A percentile compares a stretch with the other conserved stretches of the same genome.
Evolutionary conservation across 2,888 invertebrate genomes (phyloP).

Genomic region (Harpalus rubripes): DNA sequence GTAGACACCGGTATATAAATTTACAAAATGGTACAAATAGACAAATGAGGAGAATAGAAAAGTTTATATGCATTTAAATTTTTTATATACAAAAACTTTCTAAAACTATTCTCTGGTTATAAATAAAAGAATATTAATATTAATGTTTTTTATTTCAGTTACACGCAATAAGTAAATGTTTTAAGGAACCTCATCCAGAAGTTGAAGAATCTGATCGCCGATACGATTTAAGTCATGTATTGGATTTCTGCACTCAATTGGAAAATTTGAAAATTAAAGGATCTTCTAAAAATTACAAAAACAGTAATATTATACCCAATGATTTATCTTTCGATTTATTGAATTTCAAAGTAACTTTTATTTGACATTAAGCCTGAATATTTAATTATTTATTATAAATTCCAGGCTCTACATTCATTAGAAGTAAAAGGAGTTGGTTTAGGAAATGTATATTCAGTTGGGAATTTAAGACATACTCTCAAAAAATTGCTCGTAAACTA

Average conservation of each 20-base stretch:
- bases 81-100: too few species aligned
- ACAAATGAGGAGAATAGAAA: too few species aligned
- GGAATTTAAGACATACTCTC: constrained; percentile 82
- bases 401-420: constrained; percentile 82
- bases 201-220: constrained; percentile 88
- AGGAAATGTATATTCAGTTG: constrained; percentile 82
- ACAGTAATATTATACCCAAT: constrained; percentile 92
- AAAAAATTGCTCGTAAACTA: constrained; percentile 83
- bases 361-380: constrained; percentile 27
- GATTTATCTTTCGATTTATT: constrained; percentile 89
- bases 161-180: constrained; percentile 92
- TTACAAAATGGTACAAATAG: too few species aligned
- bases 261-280: constrained; percentile 85
- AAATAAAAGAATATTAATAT: neutral
- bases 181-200: constrained; percentile 91
- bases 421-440: constrained; percentile 85
- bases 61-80: too few species aligned
- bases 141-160: constrained; percentile 81
- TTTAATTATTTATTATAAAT: constrained; percentile 35
- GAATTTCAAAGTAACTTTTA: constrained; percentile 84
- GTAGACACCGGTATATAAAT: too few species aligned
- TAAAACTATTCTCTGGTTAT: too few species aligned
- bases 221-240: constrained; percentile 93
- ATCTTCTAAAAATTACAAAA: constrained; percentile 83
- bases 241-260: constrained; percentile 92